Evolutionary conservation across 1,140 invertebrate species (phyloP), one percentile per base, ranked within the genome.

Genomic region (Drosophila ohnishii): DNA sequence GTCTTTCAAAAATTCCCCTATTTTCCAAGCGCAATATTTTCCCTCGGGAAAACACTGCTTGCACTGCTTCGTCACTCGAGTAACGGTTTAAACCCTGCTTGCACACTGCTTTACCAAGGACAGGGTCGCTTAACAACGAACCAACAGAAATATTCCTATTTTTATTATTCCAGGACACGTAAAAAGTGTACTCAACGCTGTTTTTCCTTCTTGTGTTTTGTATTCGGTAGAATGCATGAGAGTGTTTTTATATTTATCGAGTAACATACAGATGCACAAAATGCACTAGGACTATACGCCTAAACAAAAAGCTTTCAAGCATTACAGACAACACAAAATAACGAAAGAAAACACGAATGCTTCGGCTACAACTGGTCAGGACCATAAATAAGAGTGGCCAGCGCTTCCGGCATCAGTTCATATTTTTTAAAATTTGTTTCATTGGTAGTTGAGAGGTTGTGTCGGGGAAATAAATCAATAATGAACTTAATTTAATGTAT

Each of bases 271-370:
- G 61, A 82, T 81, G 79, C 79, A 82, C 59, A 81, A 78, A 82
- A 81, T 77, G 78, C 73, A 67, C 39, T 77, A 73, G 45, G 66
- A 66, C 39, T 66, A 75, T 13, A 59, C 39, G 40, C 47, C 70
- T 65, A 69, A 67, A 57, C 55, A 75, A 83, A 83, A 75, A 69
- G 64, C 74, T 61, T 82, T 82, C 62, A 83, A 75, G 80, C 71
- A 67, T 58, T 53, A 77, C 47, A 60, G 76, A 59, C 45, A 48
- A 63, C 62, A 47, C 35, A 74, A 69, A 57, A 80, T 11, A 44
- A 55, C 32, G 14, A 58, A 78, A 67, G 34, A 53, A 53, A 62
- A 76, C 37, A 59, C 30, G 57, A 65, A 51, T 51, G 53, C 45
- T 51, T 55, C 40, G 60, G 62, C 72, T 67, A 76, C 74, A 69